A percentile compares a stretch with the other conserved stretches of the same genome.
Conservation (phyloP, 2,797 vertebrate genomes). For the Alca torda region DNA sequence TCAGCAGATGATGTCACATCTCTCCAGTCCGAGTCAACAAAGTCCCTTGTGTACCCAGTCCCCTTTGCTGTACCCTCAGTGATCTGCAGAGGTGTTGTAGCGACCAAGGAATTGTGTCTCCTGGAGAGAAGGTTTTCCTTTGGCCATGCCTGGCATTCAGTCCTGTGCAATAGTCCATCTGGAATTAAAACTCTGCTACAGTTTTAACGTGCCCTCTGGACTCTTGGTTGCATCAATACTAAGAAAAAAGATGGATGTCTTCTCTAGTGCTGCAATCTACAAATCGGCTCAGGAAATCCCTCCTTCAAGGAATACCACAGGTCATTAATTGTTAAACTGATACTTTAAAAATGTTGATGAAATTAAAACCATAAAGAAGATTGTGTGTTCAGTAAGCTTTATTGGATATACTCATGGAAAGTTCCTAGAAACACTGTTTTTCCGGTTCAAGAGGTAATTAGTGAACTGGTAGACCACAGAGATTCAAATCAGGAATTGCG, state of each 20-base stretch:
- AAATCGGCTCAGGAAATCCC: neutral
- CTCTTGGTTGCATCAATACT: neutral
- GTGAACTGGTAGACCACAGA: neutral
- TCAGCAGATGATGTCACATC: neutral
- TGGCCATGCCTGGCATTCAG: neutral
- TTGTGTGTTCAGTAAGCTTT: neutral
- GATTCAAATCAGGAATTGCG: neutral
- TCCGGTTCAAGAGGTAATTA: neutral
- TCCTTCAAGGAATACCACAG: neutral
- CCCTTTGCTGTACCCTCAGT: neutral
- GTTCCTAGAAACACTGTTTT: neutral
- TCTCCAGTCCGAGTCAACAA: neutral
- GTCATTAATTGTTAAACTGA: neutral
- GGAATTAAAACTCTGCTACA: neutral
- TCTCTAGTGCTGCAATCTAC: neutral
- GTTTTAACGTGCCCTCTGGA: neutral
- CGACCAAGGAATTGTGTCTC: neutral
- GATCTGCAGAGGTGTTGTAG: neutral
- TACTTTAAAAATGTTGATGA: neutral
- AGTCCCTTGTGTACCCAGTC: neutral
- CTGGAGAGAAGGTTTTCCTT: neutral
- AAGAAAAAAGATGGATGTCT: neutral
- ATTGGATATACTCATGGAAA: neutral
- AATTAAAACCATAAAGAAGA: neutral
- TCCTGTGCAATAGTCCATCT: no score